phyloP scores from a whole-genome alignment of 2,888 invertebrate species.

The Metallyticus violacea region DNA sequence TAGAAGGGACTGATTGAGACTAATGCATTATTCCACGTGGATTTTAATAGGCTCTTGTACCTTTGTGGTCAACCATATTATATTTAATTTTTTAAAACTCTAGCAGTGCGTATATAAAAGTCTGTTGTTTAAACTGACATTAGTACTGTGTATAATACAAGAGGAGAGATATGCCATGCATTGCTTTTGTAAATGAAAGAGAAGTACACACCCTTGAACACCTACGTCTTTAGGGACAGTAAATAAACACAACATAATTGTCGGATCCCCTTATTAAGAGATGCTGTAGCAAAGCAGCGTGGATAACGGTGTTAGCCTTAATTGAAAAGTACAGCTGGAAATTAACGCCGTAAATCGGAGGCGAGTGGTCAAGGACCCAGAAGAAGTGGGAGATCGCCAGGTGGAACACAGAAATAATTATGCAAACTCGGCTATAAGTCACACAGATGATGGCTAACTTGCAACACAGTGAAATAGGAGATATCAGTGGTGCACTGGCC shows the following conservation, averaged over 20 bases:
- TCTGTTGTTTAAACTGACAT: no score
- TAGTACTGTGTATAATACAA: no score
- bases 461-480: not conserved
- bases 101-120: no score
- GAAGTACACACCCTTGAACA: no score
- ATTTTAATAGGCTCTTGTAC: no score
- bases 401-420: not conserved
- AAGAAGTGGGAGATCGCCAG: not conserved
- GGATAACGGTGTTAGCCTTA: slow-evolving; percentile 5
- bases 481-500: not conserved
- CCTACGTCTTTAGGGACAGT: not conserved
- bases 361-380: not conserved
- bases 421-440: slow-evolving; percentile 1
- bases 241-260: not conserved
- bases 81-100: no score
- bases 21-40: no score
- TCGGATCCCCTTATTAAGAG: no score
- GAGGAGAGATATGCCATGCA: no score
- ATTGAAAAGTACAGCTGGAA: slow-evolving; percentile 6
- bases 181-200: no score
- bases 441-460: not conserved
- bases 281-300: not conserved
- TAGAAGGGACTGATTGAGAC: no score
- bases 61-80: no score
- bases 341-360: not conserved